These are phyloP conservation scores for Mycetomoellerius zeteki DNA, from an alignment of 1,140 invertebrate genomes.

Conservation along the genomic window DNA sequence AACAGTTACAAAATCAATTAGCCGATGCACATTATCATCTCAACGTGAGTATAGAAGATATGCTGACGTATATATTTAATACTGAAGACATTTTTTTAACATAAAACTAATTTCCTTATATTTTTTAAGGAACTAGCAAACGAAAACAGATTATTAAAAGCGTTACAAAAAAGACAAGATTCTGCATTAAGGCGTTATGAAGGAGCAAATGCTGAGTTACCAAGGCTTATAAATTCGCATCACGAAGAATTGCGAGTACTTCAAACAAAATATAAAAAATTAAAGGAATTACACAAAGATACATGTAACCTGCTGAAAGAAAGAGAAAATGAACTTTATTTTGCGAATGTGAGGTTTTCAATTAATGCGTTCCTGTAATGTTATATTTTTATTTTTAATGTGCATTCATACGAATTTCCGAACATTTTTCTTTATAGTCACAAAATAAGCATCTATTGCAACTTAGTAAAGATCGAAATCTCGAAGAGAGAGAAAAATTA, in stretches of 20 bases:
- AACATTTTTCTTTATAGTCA: conserved; percentile 73
- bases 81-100: conserved; percentile 21
- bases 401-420: not conserved
- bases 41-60: conserved; percentile 87
- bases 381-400: conserved; percentile 4
- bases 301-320: conserved; percentile 89
- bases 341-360: conserved; percentile 84
- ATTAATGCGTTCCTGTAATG: not conserved
- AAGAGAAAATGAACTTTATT: conserved; percentile 89
- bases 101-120: conserved; percentile 38
- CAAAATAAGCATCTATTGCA: conserved; percentile 90
- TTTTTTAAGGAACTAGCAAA: conserved; percentile 89
- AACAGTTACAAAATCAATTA: conserved; percentile 93
- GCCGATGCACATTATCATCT: conserved; percentile 93
- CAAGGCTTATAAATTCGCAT: conserved; percentile 91
- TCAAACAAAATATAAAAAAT: conserved; percentile 90
- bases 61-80: not conserved
- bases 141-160: conserved; percentile 91
- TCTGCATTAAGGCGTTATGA: conserved; percentile 91
- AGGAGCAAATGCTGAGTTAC: conserved; percentile 91
- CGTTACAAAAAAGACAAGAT: conserved; percentile 92
- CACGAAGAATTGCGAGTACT: conserved; percentile 92
- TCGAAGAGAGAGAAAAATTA: conserved; percentile 91
- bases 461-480: conserved; percentile 91
- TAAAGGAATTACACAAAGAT: conserved; percentile 89